Evolutionary conservation across 2,888 invertebrate genomes (phyloP).

Genomic region (Ectemnius lituratus): DNA sequence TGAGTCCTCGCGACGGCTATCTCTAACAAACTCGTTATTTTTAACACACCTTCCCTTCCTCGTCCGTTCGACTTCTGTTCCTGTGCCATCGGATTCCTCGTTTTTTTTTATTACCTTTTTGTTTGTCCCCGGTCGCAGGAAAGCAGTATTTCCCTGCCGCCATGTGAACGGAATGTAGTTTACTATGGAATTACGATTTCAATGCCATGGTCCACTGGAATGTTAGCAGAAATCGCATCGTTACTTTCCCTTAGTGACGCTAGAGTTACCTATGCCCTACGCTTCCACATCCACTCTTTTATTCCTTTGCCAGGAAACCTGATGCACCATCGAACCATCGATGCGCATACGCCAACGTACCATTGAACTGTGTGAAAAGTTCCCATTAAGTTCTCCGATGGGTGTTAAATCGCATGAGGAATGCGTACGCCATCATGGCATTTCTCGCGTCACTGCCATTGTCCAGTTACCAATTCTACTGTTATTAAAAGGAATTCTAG

Average conservation of each 20-base stretch:
- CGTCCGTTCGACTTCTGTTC: conserved; percentile 4
- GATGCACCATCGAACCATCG: no score
- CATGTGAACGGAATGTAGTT: neutral
- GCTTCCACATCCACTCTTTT: neutral
- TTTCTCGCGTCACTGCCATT: no score
- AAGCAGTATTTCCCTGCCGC: conserved; percentile 1
- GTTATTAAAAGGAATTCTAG: no score
- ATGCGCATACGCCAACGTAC: no score
- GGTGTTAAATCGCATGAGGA: no score
- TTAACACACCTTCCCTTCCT: conserved; percentile 37
- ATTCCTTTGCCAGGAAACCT: neutral
- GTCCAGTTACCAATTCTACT: no score
- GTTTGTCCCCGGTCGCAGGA: neutral
- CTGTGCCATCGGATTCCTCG: neutral
- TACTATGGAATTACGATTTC: neutral
- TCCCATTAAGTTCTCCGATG: no score
- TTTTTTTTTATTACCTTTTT: conserved; percentile 23
- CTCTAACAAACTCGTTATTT: conserved; percentile 55
- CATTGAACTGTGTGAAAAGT: no score
- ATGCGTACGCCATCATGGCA: no score
- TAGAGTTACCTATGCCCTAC: neutral
- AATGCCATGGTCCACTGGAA: neutral
- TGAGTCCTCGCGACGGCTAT: conserved; percentile 39
- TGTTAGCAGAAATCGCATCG: neutral
- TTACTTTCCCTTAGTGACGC: conserved; percentile 2